These are phyloP conservation scores for Trididemnum miniatum DNA, from an alignment of 23 tunicate species.

Conservation along the genomic window DNA sequence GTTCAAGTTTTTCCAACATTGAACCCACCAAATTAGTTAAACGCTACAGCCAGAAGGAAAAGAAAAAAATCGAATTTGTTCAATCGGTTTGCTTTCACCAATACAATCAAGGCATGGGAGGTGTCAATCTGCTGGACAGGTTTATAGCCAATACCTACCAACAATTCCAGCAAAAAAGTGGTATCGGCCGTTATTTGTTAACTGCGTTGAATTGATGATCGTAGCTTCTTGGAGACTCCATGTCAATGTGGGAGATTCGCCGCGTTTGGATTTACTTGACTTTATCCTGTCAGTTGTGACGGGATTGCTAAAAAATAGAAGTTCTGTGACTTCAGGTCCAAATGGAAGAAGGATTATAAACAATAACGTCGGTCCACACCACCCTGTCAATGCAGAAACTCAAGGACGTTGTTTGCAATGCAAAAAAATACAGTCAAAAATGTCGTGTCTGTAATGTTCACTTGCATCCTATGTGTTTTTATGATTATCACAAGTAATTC, in stretches of 20 bases:
- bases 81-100: conserved; percentile 13
- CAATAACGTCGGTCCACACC: too few species aligned
- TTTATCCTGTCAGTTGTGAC: conserved; percentile 19
- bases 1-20: conserved; percentile 5
- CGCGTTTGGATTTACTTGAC: conserved; percentile 11
- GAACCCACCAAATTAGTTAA: conserved; percentile 20
- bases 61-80: conserved; percentile 8
- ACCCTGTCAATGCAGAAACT: too few species aligned
- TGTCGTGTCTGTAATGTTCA: too few species aligned
- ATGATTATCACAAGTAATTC: too few species aligned
- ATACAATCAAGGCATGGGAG: conserved; percentile 31
- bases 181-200: conserved; percentile 20
- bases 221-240: conserved; percentile 1
- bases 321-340: conserved; percentile 14
- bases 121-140: conserved; percentile 24
- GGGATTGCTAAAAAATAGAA: conserved; percentile 9
- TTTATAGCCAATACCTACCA: conserved; percentile 16
- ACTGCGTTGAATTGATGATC: not conserved
- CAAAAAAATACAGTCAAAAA: too few species aligned
- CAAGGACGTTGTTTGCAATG: too few species aligned
- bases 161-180: conserved; percentile 22
- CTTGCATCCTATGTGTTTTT: too few species aligned
- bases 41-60: conserved; percentile 21
- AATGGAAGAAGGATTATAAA: too few species aligned
- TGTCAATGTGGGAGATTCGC: not conserved